These are phyloP conservation scores for Pyrocoelia pectoralis DNA, from an alignment of 2,888 invertebrate species.

Conservation along the genomic window DNA sequence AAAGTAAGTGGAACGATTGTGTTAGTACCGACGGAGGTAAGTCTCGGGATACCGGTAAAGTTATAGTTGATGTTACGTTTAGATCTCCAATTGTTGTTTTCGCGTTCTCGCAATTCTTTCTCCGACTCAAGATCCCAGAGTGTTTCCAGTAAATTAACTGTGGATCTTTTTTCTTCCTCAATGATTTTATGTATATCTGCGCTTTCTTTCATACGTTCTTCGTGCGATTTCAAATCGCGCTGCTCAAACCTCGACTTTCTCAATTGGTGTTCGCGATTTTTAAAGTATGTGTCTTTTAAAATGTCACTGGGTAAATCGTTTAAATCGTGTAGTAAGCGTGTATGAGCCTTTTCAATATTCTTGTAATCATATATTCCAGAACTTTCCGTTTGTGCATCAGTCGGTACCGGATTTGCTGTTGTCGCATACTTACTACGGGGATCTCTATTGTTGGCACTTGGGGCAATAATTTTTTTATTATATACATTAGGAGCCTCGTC, in stretches of 20 bases:
- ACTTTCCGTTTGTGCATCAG: slow-evolving; percentile 13
- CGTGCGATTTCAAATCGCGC: slow-evolving; percentile 54
- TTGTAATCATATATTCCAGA: slow-evolving; percentile 54
- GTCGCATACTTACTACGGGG: slow-evolving; percentile 51
- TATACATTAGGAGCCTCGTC: slow-evolving; percentile 46
- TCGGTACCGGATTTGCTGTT: slow-evolving; percentile 46
- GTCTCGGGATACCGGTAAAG: slow-evolving; percentile 46
- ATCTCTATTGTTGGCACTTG: slow-evolving; percentile 48
- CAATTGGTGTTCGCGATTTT: slow-evolving; percentile 55
- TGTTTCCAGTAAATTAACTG: slow-evolving; percentile 51
- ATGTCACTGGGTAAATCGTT: slow-evolving; percentile 57
- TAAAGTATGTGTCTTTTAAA: slow-evolving; percentile 56
- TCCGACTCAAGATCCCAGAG: slow-evolving; percentile 67
- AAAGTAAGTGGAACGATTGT: too few relatives aligned
- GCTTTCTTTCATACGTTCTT: slow-evolving; percentile 53
- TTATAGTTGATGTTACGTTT: slow-evolving; percentile 47
- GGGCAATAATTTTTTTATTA: slow-evolving; percentile 43
- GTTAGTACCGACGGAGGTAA: slow-evolving; percentile 55
- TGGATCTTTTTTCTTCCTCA: slow-evolving; percentile 48
- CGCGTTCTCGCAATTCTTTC: slow-evolving; percentile 62
- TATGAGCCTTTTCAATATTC: slow-evolving; percentile 54
- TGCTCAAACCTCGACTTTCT: slow-evolving; percentile 57
- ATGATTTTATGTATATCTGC: slow-evolving; percentile 52
- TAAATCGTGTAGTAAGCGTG: slow-evolving; percentile 54
- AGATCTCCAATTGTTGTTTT: slow-evolving; percentile 53